Conservation (phyloP, 2,113 vertebrate species). For the Lophius piscatorius region DNA sequence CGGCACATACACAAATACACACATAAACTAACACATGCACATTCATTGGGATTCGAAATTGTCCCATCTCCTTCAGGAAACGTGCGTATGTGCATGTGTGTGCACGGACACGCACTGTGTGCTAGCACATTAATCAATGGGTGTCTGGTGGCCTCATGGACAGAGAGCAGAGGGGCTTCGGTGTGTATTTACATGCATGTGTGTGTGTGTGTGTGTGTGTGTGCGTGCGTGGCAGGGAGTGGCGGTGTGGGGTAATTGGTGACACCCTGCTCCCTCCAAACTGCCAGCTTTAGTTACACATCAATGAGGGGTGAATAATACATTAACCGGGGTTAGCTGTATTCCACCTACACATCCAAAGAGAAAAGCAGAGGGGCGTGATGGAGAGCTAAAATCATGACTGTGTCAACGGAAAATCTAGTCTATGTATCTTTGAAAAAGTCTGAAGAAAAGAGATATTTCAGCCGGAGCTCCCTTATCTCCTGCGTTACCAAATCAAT, state of each 20-base stretch:
- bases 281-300: slow-evolving; percentile 80
- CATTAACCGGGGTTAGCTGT: slow-evolving; percentile 66
- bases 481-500: slow-evolving; percentile 23
- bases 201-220: slow-evolving; percentile 24
- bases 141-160: slow-evolving; percentile 62
- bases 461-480: slow-evolving; percentile 4
- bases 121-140: slow-evolving; percentile 74
- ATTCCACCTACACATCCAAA: slow-evolving; percentile 43
- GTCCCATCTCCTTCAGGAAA: slow-evolving; percentile 27
- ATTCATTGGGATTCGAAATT: slow-evolving; percentile 16
- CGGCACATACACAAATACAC: slow-evolving; percentile 11
- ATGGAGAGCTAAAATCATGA: slow-evolving; percentile 28
- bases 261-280: slow-evolving; percentile 57
- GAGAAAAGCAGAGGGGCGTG: slow-evolving; percentile 24
- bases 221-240: slow-evolving; percentile 11
- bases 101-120: slow-evolving; percentile 37
- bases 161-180: slow-evolving; percentile 7
- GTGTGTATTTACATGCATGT: neutral
- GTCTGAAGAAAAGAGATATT: neutral
- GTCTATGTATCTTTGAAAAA: neutral
- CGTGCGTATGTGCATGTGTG: neutral
- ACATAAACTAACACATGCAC: neutral
- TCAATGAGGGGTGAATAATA: slow-evolving; percentile 81
- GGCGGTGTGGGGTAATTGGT: slow-evolving; percentile 63
- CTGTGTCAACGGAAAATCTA: slow-evolving; percentile 4